Percentiles rank a stretch among this genome's conserved stretches.
Evolutionary conservation across 2,888 invertebrate species (phyloP).

Genomic region (Sepioteuthis lessoniana): DNA sequence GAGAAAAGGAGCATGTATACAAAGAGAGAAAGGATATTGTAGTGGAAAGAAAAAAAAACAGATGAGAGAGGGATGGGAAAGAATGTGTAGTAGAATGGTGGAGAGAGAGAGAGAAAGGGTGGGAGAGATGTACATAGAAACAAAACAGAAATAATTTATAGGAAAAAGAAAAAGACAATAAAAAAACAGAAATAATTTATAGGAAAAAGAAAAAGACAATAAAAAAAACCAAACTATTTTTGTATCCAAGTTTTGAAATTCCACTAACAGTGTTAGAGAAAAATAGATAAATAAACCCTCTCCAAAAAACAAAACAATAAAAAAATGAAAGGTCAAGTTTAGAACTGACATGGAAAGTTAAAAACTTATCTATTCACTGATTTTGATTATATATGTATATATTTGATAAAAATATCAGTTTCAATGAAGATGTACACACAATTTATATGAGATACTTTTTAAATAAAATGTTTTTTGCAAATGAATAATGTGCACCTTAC

Average conservation of each 20-base stretch:
- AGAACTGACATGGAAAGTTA: neutral
- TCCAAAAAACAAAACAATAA: neutral
- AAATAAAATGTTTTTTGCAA: too few species aligned
- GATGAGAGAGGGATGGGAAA: too few species aligned
- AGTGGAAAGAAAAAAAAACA: neutral
- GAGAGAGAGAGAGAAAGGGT: neutral
- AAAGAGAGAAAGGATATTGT: neutral
- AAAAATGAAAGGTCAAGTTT: neutral
- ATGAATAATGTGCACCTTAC: too few species aligned
- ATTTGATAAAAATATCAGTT: too few species aligned
- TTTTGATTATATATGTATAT: neutral
- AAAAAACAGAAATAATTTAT: neutral
- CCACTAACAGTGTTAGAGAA: neutral
- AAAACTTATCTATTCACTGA: neutral
- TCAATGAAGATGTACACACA: too few species aligned
- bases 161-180: neutral
- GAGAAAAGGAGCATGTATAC: neutral
- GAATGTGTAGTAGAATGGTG: neutral
- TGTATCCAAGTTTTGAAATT: neutral
- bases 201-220: neutral
- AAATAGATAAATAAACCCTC: neutral
- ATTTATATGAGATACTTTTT: too few species aligned
- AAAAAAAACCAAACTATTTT: neutral
- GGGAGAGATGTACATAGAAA: too few species aligned
- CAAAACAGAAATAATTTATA: neutral